Base-by-base conservation (phyloP, 2,797 vertebrate species). In the Huso huso region DNA sequence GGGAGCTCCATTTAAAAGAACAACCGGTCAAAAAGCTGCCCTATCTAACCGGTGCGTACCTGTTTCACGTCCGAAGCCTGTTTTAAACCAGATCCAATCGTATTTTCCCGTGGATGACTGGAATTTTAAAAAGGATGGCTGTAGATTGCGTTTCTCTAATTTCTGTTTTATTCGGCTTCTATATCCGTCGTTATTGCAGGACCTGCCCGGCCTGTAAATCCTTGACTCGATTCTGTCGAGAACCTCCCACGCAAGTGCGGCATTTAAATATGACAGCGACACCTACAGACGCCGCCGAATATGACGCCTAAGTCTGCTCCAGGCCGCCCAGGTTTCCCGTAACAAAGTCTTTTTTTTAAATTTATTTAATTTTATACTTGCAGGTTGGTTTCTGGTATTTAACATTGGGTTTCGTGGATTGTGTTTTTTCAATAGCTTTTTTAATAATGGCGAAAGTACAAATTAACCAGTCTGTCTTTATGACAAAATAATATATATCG, bases 141-240 rank as follows among this genome's bases (percentile, higher is more conserved):
- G 73, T 79, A 77, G 89, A 91, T 91, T 89, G 81, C 80, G 64
- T 74, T 83, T 81, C 82, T 78, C 52, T 55, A n/a, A 74, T 76
- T 81, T 80, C 70, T 82, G 81, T 51, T 50, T 68, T 73, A 63
- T 50, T 70, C 23, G 72, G 84, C 83, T 80, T 71, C 77, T 74
- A 60, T 73, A 75, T 70, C 72, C 66, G 78, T 78, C 82, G 82
- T 75, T 78, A 77, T 18, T 18, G 15, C 15, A 18, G 15, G 15
- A 18, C 15, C 15, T 18, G 15, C 15, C 15, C 15, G 15, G 15
- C 15, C 87, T 89, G 82, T 61, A 63, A 75, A 78, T 86, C 81
- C 67, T 74, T 70, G 75, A 70, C 65, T 78, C 77, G 81, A 64
- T 58, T 70, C 5, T 51, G 15, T 18, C 15, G 15, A 18, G 57